Evolutionary conservation across 2,888 invertebrate genomes (phyloP), one percentile per base, ranked within the genome.

Genomic region (Acrocyrtus sp.): DNA sequence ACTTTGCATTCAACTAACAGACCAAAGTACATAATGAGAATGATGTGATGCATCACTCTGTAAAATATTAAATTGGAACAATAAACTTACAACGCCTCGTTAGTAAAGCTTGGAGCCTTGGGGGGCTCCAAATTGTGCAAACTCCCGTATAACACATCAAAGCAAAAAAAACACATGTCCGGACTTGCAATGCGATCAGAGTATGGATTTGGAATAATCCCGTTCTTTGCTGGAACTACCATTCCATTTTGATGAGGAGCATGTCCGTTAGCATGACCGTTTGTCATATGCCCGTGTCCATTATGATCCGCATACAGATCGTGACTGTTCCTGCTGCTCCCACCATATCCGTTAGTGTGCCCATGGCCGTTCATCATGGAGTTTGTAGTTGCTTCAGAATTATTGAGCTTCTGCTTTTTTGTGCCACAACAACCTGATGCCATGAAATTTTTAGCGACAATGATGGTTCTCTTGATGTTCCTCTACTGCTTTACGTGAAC

Each of bases 91-190:
- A 92, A 96, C 84, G 95, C 91, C 84, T 96, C 96, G 85, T 97
- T 96, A 84, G 94, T 93, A 86, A 98, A 98, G 85, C 90, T 89
- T 83, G 97, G 96, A 82, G 91, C 89, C 85, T 92, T 92, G 81
- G 98, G 98, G 81, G 94, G 92, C 82, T 96, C 95, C 85, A 94
- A 89, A 85, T 92, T 94, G 86, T 96, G 92, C 83, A 99, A 89
- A 87, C 97, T 95, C 86, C 92, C 91, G 86, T 96, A 93, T 81
- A 99, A 90, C 82, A 98, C 96, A 87, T 99, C 98, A 88, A 98
- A 99, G 89, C 99, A 99, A 88, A 94, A 98, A 88, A 93, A 95
- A 85, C 96, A 96, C 98, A 99, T 99, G 85, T 98, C 97, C 78
- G 93, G 92, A 85, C 91, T 90, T 81, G 94, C 95, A 81, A 96